Conservation (phyloP, 1,140 invertebrate genomes). For the Ceratitis capitata region DNA sequence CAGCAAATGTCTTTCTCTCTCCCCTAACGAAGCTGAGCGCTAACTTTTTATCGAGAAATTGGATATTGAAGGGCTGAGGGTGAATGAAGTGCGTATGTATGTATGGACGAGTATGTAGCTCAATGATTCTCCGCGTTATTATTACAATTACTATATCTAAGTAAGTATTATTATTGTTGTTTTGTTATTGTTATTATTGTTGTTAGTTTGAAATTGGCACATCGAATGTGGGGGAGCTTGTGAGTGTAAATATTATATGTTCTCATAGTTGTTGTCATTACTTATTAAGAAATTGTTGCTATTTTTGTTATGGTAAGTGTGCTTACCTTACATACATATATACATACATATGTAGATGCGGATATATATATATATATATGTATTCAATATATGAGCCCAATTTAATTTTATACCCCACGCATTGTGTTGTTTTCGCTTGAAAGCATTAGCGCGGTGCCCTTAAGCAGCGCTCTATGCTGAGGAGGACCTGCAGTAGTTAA, state of each 20-base stretch:
- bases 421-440: neutral
- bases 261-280: neutral
- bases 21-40: neutral
- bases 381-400: no score
- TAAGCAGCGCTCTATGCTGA: neutral
- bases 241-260: neutral
- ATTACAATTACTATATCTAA: slow-evolving; percentile 13
- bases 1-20: neutral
- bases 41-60: no score
- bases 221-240: neutral
- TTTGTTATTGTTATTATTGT: slow-evolving; percentile 23
- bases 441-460: neutral
- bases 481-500: no score
- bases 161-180: neutral
- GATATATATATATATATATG: neutral
- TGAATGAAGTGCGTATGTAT: neutral
- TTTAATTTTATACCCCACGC: neutral
- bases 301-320: neutral
- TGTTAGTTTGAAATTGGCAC: neutral
- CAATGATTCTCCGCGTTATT: neutral
- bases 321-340: neutral
- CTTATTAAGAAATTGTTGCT: neutral
- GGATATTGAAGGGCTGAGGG: neutral
- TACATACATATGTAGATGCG: neutral
- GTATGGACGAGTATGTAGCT: neutral